Evolutionary conservation across 1,140 invertebrate species (phyloP).

Genomic region (Aleiodes sp.): DNA sequence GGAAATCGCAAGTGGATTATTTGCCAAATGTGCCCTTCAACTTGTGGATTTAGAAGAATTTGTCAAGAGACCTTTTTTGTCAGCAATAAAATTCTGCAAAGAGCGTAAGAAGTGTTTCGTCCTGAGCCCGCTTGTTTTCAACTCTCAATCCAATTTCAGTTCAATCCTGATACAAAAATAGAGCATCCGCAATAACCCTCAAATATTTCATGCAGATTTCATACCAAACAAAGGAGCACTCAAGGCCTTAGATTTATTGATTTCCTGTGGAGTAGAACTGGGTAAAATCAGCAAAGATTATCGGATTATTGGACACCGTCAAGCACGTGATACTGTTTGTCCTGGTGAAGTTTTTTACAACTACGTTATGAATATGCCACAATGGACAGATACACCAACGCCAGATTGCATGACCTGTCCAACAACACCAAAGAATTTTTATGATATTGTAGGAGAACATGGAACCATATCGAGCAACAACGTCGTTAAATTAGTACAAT

Average conservation of each 20-base stretch:
- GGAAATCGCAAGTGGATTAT: too few species aligned
- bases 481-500: too few species aligned
- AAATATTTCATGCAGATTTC: conserved; percentile 66
- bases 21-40: too few species aligned
- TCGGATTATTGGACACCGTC: conserved; percentile 65
- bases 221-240: conserved; percentile 61
- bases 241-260: conserved; percentile 57
- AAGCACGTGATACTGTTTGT: conserved; percentile 61
- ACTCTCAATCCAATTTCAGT: too few species aligned
- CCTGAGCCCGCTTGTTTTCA: too few species aligned
- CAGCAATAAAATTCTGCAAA: too few species aligned
- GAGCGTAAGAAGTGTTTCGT: too few species aligned
- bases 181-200: too few species aligned
- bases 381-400: conserved; percentile 52
- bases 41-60: too few species aligned
- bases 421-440: neutral
- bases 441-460: neutral
- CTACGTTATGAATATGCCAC: conserved; percentile 65
- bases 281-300: conserved; percentile 59
- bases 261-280: conserved; percentile 58
- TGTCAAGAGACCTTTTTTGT: too few species aligned
- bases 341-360: conserved; percentile 67
- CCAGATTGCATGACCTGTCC: conserved; percentile 30
- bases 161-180: too few species aligned
- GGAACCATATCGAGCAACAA: neutral